Evolutionary conservation across 2,797 vertebrate species (phyloP).

Genomic region (Sitta carolinensis): DNA sequence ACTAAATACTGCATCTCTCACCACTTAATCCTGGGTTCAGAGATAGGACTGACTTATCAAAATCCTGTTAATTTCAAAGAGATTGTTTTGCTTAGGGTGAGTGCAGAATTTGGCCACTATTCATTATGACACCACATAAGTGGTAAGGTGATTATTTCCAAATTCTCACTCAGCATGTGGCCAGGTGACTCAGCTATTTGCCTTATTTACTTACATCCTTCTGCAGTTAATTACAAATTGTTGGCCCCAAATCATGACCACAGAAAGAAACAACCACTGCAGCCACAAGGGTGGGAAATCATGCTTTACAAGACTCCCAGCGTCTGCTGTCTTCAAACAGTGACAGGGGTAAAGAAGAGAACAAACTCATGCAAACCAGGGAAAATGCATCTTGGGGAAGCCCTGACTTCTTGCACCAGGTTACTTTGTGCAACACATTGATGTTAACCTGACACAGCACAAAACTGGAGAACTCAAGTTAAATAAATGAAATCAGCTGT

Average conservation of each 20-base stretch:
- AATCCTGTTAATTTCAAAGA: background rate
- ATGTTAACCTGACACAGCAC: conserved; percentile 65
- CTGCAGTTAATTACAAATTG: background rate
- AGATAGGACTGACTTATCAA: background rate
- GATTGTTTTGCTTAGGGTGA: background rate
- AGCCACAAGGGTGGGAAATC: background rate
- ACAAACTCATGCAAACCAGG: background rate
- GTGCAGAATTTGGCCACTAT: background rate
- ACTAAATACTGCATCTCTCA: background rate
- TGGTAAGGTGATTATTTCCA: background rate
- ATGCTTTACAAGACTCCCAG: background rate
- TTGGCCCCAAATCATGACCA: background rate
- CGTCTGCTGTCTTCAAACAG: background rate
- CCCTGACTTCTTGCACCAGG: conserved; percentile 1
- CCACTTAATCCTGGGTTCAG: background rate
- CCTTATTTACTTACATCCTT: background rate
- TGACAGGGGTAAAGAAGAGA: background rate
- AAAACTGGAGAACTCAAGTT: conserved; percentile 69
- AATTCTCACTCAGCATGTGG: background rate
- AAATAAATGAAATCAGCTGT: conserved; percentile 78
- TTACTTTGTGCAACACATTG: conserved; percentile 55
- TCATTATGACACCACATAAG: background rate
- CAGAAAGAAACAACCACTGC: background rate
- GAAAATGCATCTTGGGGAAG: background rate
- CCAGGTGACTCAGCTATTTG: background rate